Conservation (phyloP, 2,113 vertebrate species). For the Pterocles orientalis region DNA sequence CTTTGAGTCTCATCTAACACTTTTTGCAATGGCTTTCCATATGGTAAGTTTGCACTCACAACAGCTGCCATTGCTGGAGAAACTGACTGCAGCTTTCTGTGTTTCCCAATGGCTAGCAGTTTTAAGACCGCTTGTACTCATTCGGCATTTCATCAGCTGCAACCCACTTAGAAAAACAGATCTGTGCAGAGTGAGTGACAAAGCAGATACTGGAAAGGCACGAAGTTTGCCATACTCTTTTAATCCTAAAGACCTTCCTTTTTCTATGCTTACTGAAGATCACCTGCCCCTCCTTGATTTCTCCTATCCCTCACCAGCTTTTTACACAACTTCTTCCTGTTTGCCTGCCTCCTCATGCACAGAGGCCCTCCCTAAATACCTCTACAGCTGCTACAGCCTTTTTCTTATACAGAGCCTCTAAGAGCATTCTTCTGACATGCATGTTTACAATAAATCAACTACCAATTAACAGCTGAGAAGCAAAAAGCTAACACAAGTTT, state of each 20-base stretch:
- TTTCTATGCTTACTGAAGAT: not conserved
- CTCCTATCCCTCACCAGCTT: not conserved
- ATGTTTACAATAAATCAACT: not conserved
- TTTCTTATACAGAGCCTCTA: not conserved
- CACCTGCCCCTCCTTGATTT: not conserved
- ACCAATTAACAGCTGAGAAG: not conserved
- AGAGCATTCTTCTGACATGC: not conserved
- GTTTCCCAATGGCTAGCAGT: not conserved
- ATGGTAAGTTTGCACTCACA: not conserved
- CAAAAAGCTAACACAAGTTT: not conserved
- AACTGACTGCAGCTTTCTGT: not conserved
- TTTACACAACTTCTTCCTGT: not conserved
- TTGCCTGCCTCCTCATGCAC: not conserved
- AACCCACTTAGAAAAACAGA: not conserved
- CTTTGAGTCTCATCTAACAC: not conserved
- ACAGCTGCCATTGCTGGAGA: not conserved
- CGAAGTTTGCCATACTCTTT: not conserved
- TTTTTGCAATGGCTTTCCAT: not conserved
- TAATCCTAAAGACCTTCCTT: not conserved
- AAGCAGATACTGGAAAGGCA: not conserved
- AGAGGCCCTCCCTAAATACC: not conserved
- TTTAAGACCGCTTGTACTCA: not conserved
- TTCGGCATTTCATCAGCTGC: not conserved
- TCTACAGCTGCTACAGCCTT: not conserved
- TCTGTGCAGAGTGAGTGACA: not conserved